Base-by-base conservation (phyloP, 2,888 invertebrate species). In the Vannuccia rotundouncinata region DNA sequence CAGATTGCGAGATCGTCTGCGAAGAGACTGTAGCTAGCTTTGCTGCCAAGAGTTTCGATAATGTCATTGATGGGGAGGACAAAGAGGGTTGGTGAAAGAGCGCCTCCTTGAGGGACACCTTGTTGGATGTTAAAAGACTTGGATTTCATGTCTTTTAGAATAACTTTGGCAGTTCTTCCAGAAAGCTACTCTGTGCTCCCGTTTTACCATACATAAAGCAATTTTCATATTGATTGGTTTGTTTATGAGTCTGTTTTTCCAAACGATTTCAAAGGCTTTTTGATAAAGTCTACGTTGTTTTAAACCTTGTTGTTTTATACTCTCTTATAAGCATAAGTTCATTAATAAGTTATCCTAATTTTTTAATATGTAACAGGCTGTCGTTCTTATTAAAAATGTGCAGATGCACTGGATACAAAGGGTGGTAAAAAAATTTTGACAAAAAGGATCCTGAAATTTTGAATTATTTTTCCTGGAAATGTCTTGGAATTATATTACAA, bases 1-100 rank as follows among this genome's bases (percentile, higher is more conserved):
- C 73, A 73, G 73, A 73, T 22, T 25, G 73, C 73, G 22, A 73
- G 73, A 22, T 27, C 73, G 5, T 73, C 73, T 27, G 73, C 73
- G 27, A 5, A 73, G 10, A 73, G 73, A 22, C 22, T 73, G 27
- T 13, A 25, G 5, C 29, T 22, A 25, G 27, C 73, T 45, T 45
- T 45, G 5, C 17, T 17, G 5, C 45, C 45, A 45, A 45, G 5
- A 45, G 17, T 25, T 13, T 25, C 73, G 5, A 28, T 25, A 22
- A 73, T 25, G 22, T 73, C 73, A 28, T 13, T 73, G 22, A 73
- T 73, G 84, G 85, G 73, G 83, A 91, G 80, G 92, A 93, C 0
- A 87, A 92, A 30, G 91, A 93, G 27, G 5, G 22, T 73, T 27
- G 73, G 73, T 22, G 73, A 73, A 28, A 73, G 10, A 25, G 25